These are phyloP conservation scores for Ceriagrion tenellum DNA, from an alignment of 2,888 invertebrate species.

Conservation along the genomic window DNA sequence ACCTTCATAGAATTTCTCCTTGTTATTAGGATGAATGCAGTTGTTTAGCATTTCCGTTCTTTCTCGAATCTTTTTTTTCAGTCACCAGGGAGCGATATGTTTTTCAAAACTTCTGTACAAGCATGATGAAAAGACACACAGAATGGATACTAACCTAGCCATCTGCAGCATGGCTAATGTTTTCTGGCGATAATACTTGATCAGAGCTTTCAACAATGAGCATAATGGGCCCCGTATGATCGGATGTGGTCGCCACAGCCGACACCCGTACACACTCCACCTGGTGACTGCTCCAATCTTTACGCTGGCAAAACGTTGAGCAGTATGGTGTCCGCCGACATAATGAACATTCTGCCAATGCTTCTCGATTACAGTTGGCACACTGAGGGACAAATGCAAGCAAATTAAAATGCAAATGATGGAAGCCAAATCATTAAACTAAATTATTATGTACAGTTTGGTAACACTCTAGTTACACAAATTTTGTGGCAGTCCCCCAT, in stretches of 20 bases:
- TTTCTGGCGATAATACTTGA: conserved; percentile 38
- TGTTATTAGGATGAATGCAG: too few species aligned
- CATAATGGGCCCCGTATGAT: conserved; percentile 84
- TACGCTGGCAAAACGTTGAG: conserved; percentile 93
- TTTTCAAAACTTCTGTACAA: too few species aligned
- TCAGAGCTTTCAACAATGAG: conserved; percentile 87
- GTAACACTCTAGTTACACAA: background rate
- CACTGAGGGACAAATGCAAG: conserved; percentile 80
- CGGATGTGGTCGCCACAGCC: conserved; percentile 78
- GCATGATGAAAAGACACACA: too few species aligned
- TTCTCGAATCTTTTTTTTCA: too few species aligned
- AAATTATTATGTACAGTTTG: background rate
- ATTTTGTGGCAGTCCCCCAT: too few species aligned
- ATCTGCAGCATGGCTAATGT: conserved; percentile 44
- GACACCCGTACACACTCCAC: conserved; percentile 85
- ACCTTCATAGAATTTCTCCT: too few species aligned
- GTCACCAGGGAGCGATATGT: too few species aligned
- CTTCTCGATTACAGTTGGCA: conserved; percentile 93
- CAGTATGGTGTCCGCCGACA: conserved; percentile 93
- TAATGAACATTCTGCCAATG: conserved; percentile 91
- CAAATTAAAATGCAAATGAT: background rate
- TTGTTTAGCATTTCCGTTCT: too few species aligned
- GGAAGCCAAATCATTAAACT: background rate
- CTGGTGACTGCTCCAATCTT: conserved; percentile 93
- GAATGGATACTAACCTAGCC: conserved; percentile 32